These are phyloP conservation scores for Antigone vipio DNA, from an alignment of 2,113 vertebrate species.

Conservation along the genomic window DNA sequence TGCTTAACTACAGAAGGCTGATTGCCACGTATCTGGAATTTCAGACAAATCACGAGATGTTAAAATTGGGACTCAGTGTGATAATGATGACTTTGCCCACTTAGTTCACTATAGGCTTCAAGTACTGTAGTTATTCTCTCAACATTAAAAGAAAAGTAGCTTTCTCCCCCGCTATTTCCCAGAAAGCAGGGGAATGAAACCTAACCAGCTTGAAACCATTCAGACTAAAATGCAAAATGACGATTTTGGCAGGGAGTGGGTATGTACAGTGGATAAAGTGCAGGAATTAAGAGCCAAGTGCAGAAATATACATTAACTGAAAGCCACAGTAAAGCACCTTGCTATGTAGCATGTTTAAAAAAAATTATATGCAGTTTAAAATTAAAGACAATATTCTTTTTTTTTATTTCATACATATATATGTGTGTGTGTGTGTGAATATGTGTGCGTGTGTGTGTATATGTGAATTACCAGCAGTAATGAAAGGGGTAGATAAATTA, in stretches of 20 bases:
- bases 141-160: constrained; percentile 39
- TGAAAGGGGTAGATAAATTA: constrained; percentile 24
- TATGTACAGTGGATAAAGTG: constrained; percentile 6
- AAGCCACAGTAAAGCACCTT: constrained; percentile 21
- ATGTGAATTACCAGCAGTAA: background rate
- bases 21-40: constrained; percentile 4
- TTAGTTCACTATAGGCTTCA: constrained; percentile 27
- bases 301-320: constrained; percentile 53
- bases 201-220: constrained; percentile 61
- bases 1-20: constrained; percentile 36
- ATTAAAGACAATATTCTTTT: background rate
- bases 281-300: constrained; percentile 25
- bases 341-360: constrained; percentile 1
- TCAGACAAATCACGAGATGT: constrained; percentile 29
- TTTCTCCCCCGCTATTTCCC: background rate
- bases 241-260: constrained; percentile 32
- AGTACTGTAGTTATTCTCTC: constrained; percentile 21
- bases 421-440: background rate
- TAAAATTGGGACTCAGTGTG: constrained; percentile 39
- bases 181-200: constrained; percentile 38
- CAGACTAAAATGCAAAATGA: constrained; percentile 48
- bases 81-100: constrained; percentile 55
- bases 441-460: background rate
- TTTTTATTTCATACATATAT: background rate
- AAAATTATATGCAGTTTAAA: constrained; percentile 61